Conservation (phyloP, 2,113 vertebrate genomes). For the Mandrillus leucophaeus region DNA sequence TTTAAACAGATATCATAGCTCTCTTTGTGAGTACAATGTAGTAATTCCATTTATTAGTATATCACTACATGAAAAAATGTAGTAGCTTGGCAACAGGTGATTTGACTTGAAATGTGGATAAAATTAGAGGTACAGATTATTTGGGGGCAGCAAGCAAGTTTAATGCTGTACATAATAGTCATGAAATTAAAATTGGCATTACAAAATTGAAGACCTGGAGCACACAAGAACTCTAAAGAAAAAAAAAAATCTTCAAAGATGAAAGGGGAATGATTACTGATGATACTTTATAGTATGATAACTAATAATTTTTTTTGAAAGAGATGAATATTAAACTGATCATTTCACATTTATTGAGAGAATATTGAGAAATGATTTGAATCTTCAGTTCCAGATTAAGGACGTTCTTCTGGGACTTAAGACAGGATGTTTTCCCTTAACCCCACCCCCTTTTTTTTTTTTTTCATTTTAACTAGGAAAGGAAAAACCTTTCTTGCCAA, state of each 20-base stretch:
- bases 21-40: conserved; percentile 75
- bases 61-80: conserved; percentile 66
- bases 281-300: conserved; percentile 36
- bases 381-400: conserved; percentile 59
- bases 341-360: conserved; percentile 60
- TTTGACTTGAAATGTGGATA: conserved; percentile 76
- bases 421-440: conserved; percentile 84
- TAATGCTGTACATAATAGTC: conserved; percentile 65
- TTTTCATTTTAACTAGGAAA: conserved; percentile 75
- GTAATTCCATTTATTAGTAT: conserved; percentile 75
- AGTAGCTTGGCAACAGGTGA: neutral
- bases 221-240: conserved; percentile 54
- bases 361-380: conserved; percentile 68
- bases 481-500: conserved; percentile 79
- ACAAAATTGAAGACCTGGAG: conserved; percentile 66
- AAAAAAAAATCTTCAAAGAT: conserved; percentile 16
- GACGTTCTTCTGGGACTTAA: conserved; percentile 73
- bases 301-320: conserved; percentile 32
- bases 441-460: neutral
- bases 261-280: neutral
- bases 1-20: conserved; percentile 47
- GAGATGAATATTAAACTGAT: conserved; percentile 40
- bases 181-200: conserved; percentile 60
- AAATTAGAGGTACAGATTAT: conserved; percentile 25
- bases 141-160: neutral